These are phyloP conservation scores for Oryzaephilus surinamensis DNA, from an alignment of 1,140 invertebrate species.

Conservation along the genomic window DNA sequence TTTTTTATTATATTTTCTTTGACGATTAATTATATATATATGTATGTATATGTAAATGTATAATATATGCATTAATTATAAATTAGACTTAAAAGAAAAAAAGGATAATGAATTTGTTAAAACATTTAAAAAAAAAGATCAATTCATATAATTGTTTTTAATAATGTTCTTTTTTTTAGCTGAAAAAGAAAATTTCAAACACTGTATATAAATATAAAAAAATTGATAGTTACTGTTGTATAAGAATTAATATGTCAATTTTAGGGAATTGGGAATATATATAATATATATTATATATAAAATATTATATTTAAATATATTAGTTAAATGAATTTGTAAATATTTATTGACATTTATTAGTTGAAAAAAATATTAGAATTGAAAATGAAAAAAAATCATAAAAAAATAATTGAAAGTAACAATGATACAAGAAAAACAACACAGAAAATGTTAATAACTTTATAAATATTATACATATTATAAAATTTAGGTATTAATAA, in stretches of 20 bases:
- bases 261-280: constrained; percentile 38
- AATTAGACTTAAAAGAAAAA: too few relatives aligned
- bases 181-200: neutral
- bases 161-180: neutral
- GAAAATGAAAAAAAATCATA: too few relatives aligned
- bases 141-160: too few relatives aligned
- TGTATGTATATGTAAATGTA: too few relatives aligned
- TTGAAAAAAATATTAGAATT: too few relatives aligned
- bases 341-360: constrained; percentile 36
- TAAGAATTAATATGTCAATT: constrained; percentile 37
- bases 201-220: neutral
- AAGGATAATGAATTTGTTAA: neutral
- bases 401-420: constrained; percentile 5
- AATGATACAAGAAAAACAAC: constrained; percentile 18
- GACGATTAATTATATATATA: too few relatives aligned
- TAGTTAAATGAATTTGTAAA: constrained; percentile 37
- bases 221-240: constrained; percentile 34
- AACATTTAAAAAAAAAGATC: neutral
- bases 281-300: too few relatives aligned
- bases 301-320: too few relatives aligned
- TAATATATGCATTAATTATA: too few relatives aligned
- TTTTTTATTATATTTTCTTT: too few relatives aligned
- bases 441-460: constrained; percentile 38
- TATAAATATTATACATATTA: constrained; percentile 38
- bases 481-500: constrained; percentile 37